phyloP scores from a whole-genome alignment of 2,113 vertebrate species.

The Procavia capensis region DNA sequence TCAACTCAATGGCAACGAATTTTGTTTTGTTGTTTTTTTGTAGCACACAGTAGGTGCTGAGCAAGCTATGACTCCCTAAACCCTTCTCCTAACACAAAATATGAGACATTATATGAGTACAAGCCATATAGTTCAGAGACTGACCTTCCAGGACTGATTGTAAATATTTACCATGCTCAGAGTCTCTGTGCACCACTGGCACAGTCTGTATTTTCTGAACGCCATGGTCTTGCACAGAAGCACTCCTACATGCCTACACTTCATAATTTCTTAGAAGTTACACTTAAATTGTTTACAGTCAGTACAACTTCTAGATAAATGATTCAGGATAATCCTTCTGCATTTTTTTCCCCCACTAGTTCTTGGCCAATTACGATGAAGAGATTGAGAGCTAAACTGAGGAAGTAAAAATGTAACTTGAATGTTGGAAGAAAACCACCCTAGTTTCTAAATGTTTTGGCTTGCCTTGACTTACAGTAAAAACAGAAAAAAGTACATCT shows the following conservation, averaged over 20 bases:
- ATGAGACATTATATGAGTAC: neutral
- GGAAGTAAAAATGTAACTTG: conserved; percentile 72
- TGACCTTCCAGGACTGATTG: neutral
- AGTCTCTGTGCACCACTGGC: neutral
- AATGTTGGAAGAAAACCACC: conserved; percentile 69
- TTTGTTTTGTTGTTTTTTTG: too few species aligned
- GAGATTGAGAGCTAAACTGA: conserved; percentile 41
- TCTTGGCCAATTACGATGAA: conserved; percentile 23
- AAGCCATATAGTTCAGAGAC: neutral
- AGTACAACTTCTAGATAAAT: conserved; percentile 61
- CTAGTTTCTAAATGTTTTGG: conserved; percentile 71
- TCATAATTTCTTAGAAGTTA: conserved; percentile 25
- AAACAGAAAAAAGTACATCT: neutral
- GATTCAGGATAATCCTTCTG: conserved; percentile 58
- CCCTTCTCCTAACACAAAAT: neutral
- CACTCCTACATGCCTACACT: neutral
- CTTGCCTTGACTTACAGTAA: conserved; percentile 62
- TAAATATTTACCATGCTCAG: neutral
- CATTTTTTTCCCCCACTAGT: conserved; percentile 39
- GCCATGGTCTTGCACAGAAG: neutral
- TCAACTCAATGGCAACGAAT: too few species aligned
- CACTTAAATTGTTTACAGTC: neutral
- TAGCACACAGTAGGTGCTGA: neutral
- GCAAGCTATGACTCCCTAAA: neutral
- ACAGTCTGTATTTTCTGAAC: neutral